Conservation (phyloP, 2,888 invertebrate genomes). For the Campoplex nolae region DNA sequence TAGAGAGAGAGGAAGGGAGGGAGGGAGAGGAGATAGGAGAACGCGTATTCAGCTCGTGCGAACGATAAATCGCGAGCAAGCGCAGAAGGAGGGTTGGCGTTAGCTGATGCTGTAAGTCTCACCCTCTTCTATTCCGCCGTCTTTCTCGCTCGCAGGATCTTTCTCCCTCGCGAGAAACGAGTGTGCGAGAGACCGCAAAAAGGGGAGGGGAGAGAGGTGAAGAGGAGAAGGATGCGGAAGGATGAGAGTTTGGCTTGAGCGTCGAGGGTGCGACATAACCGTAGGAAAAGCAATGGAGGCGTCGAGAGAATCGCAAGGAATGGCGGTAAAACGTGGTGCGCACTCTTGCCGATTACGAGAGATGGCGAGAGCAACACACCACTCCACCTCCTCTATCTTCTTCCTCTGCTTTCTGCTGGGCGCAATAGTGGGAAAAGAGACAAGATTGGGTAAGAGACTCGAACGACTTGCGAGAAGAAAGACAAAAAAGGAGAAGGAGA, state of each 20-base stretch:
- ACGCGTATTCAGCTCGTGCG: slow-evolving; percentile 65
- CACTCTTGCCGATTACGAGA: slow-evolving; percentile 61
- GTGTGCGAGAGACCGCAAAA: slow-evolving; percentile 67
- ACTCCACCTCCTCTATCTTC: slow-evolving; percentile 17
- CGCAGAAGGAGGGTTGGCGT: slow-evolving; percentile 66
- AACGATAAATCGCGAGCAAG: slow-evolving; percentile 71
- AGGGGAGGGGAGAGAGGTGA: slow-evolving; percentile 24
- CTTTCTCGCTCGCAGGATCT: neutral
- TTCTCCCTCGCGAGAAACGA: slow-evolving; percentile 66
- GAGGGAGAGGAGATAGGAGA: slow-evolving; percentile 48
- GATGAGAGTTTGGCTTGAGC: neutral
- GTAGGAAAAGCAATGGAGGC: slow-evolving; percentile 38
- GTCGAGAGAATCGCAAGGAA: slow-evolving; percentile 59
- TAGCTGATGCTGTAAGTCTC: slow-evolving; percentile 60
- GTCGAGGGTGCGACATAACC: slow-evolving; percentile 27
- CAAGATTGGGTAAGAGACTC: slow-evolving; percentile 68
- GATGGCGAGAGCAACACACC: slow-evolving; percentile 49
- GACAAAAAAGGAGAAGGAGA: slow-evolving; percentile 1
- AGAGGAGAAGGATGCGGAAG: slow-evolving; percentile 39
- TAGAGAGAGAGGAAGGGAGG: slow-evolving; percentile 27
- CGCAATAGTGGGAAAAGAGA: slow-evolving; percentile 71
- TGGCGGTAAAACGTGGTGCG: slow-evolving; percentile 57
- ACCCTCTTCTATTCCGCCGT: slow-evolving; percentile 22
- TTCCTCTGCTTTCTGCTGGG: slow-evolving; percentile 35
- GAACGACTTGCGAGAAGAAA: slow-evolving; percentile 30